Percentiles rank a stretch among this genome's conserved stretches.
Evolutionary conservation across 2,113 vertebrate species (phyloP).

Genomic region (Syngnathus scovelli): DNA sequence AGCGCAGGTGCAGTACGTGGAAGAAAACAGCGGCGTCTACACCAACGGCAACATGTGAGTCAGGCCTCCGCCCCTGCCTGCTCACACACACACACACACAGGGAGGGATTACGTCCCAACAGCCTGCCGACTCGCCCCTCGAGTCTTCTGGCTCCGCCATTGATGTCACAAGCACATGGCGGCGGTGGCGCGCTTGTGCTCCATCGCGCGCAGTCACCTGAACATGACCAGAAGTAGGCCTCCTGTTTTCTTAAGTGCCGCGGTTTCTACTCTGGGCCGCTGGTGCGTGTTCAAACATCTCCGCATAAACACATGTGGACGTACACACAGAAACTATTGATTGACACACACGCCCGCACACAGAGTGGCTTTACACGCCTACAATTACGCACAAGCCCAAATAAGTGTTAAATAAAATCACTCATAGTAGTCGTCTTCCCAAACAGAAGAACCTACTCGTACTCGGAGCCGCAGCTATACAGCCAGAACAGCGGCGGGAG

Average conservation of each 20-base stretch:
- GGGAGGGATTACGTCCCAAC: slow-evolving; percentile 28
- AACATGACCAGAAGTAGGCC: slow-evolving; percentile 58
- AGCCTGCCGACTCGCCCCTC: slow-evolving; percentile 37
- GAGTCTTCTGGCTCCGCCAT: slow-evolving; percentile 42
- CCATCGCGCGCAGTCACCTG: slow-evolving; percentile 56
- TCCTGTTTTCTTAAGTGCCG: slow-evolving; percentile 34
- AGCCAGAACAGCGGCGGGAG: slow-evolving; percentile 83
- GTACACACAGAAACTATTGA: background rate
- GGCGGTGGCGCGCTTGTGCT: slow-evolving; percentile 27
- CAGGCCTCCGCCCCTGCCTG: slow-evolving; percentile 17
- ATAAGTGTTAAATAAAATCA: background rate
- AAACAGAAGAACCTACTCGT: slow-evolving; percentile 85
- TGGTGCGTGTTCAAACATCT: slow-evolving; percentile 3
- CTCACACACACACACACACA: slow-evolving; percentile 26
- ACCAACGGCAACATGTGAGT: slow-evolving; percentile 95
- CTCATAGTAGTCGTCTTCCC: slow-evolving; percentile 5
- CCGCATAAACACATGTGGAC: background rate
- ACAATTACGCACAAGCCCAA: background rate
- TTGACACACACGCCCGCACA: too few species aligned
- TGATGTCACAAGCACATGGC: slow-evolving; percentile 62
- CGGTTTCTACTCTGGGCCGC: slow-evolving; percentile 5
- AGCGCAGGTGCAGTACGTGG: slow-evolving; percentile 93
- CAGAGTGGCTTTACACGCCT: background rate
- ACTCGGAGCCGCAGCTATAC: slow-evolving; percentile 91
- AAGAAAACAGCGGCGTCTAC: slow-evolving; percentile 89